phyloP scores from a whole-genome alignment of 1,140 invertebrate genomes.

The Euschistus heros region DNA sequence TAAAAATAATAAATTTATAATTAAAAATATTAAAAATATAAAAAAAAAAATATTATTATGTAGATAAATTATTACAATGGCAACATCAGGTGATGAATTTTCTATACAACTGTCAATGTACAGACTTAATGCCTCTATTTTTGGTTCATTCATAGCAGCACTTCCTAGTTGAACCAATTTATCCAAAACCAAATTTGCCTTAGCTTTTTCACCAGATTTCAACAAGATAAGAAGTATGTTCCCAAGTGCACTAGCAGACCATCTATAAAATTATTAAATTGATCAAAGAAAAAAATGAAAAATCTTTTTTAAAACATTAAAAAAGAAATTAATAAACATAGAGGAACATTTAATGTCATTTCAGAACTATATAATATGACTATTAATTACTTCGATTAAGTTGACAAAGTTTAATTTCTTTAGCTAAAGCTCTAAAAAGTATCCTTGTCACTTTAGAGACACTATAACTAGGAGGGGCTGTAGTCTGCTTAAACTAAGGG shows the following conservation, averaged over 20 bases:
- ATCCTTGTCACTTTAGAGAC: too few species aligned
- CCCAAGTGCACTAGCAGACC: conserved; percentile 46
- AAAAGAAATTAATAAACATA: too few species aligned
- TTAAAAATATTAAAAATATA: conserved; percentile 16
- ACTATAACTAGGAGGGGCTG: too few species aligned
- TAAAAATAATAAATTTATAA: conserved; percentile 22
- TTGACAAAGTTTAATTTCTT: too few species aligned
- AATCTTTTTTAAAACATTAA: not conserved
- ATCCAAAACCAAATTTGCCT: conserved; percentile 39
- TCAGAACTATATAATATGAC: too few species aligned
- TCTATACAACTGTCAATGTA: conserved; percentile 41
- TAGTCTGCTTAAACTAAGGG: too few species aligned
- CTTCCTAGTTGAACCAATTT: conserved; percentile 41
- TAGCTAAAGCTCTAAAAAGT: too few species aligned
- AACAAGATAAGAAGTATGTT: conserved; percentile 41
- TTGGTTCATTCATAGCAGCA: conserved; percentile 43
- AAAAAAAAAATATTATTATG: conserved; percentile 22
- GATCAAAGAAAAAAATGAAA: not conserved
- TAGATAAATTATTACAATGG: conserved; percentile 34
- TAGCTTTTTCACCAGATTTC: conserved; percentile 39
- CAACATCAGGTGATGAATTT: conserved; percentile 39
- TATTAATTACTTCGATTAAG: too few species aligned
- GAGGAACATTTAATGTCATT: too few species aligned
- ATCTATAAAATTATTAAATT: conserved; percentile 33
- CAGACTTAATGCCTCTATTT: conserved; percentile 36